Base-by-base conservation (phyloP, 2,113 vertebrate genomes). In the Hippocampus mohnikei region DNA sequence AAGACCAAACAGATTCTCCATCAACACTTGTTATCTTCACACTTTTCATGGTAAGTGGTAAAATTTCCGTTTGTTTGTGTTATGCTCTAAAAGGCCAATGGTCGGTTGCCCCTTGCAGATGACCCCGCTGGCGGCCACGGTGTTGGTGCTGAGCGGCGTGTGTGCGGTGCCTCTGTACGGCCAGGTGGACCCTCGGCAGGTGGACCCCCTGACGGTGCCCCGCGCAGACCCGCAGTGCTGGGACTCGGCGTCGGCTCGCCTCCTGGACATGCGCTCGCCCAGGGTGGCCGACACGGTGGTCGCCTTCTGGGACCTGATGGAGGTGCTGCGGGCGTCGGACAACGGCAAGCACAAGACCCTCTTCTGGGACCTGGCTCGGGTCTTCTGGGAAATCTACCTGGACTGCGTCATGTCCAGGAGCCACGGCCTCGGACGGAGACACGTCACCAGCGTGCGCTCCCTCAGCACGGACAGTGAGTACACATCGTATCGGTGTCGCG, bases 341-440 rank as follows among this genome's bases (percentile, higher is more conserved):
- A 94, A 98, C 85, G 81, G 91, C 82, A 95, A 95, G 77, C 95
- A 97, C 44, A 90, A 89, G 27, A 92, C 92, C 72, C 89, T 98
- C 67, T 98, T 95, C 91, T 98, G 96, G 97, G 94, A 97, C 84
- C 91, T 98, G 87, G 95, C 95, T 52, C 94, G 95, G 72, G 93
- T 97, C 78, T 98, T 98, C 90, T 98, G 95, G 96, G 94, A 95
- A 87, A 94, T 96, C 33, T 98, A 98, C 29, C 89, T 95, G 82
- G 95, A 98, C 82, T 98, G 97, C 2, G 92, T 98, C 20, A 82
- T 96, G 71, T 96, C 97, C 76, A 91, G 92, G 89, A 96, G 93
- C 70, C 97, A 98, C 3, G 96, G 97, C 33, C 87, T 98, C 76
- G 96, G 97, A 1, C 66, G 88, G 55, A 94, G 94, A 84, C 91